Base-by-base conservation (phyloP, 2,113 vertebrate genomes). In the Fulmarus glacialis region DNA sequence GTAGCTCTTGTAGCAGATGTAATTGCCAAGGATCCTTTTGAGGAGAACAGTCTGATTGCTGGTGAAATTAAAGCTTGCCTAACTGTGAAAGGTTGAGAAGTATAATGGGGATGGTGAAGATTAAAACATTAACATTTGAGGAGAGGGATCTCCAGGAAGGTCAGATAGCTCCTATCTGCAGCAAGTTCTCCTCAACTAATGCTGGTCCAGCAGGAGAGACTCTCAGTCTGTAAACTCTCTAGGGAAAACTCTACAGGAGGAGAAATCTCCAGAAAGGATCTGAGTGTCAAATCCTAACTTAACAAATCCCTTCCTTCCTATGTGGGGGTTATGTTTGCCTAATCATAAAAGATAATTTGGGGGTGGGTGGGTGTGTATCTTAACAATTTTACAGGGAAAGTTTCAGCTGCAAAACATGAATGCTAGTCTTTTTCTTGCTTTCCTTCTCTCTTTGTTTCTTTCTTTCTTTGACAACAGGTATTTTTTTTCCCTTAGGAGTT, bases 51-150 rank as follows among this genome's bases (percentile, higher is more conserved):
- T 68, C 53, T 63, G 60, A 87, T 77, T 78, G 30, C 90, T 85
- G 50, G 52, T 85, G 53, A 80, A 96, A 82, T 93, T 93, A 91
- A 87, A 95, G 48, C 34, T 90, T 90, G 24, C 34, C 48, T 85
- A 59, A 48, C 64, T 75, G 21, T 88, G 71, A 79, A 82, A 77
- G 32, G 13, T 66, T 67, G n/a, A 83, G 42, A 52, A 85, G n/a
- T 56, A 24, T 83, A 72, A 87, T n/a, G 30, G 32, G 12, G 24
- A 79, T 80, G 52, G 27, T 59, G 77, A 87, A 79, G 56, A 90
- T 59, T 91, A 56, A 79, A 91, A 86, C 45, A 27, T 55, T 94
- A 77, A 64, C 40, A 59, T 83, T 62, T 75, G 43, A 82, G 70
- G 50, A 82, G 60, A 64, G 38, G 48, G 82, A 80, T 77, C 47